Conservation (phyloP, 2,888 invertebrate species). For the Napeogenes inachia region DNA sequence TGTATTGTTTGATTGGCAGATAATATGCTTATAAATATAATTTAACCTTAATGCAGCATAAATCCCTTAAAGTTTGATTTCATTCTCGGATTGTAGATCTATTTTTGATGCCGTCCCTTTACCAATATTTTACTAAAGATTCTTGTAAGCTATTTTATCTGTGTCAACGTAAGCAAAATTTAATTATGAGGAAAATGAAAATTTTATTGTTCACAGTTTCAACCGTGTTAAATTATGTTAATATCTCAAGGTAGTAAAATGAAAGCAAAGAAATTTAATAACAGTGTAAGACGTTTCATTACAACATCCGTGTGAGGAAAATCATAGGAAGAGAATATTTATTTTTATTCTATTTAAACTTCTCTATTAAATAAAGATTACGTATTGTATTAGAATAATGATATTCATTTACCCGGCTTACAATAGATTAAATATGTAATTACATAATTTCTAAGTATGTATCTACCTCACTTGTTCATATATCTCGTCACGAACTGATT, state of each 20-base stretch:
- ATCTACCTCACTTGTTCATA: conserved; percentile 18
- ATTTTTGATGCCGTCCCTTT: too few relatives aligned
- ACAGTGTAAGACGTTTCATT: conserved; percentile 2
- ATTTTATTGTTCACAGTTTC: conserved; percentile 3
- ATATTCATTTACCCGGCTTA: conserved; percentile 6
- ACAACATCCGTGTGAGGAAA: conserved; percentile 2
- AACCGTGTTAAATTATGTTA: conserved; percentile 2
- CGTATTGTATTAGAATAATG: too few relatives aligned
- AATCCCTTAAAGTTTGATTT: too few relatives aligned
- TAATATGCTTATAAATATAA: too few relatives aligned
- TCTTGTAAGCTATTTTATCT: too few relatives aligned
- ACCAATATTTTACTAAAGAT: too few relatives aligned
- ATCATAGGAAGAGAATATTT: neutral
- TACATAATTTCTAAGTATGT: conserved; percentile 14
- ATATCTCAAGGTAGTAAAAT: conserved; percentile 5
- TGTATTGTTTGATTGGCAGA: too few relatives aligned
- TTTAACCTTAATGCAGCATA: too few relatives aligned
- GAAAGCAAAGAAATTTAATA: conserved; percentile 7
- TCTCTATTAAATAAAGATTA: neutral
- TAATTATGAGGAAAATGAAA: conserved; percentile 1
- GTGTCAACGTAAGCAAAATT: neutral
- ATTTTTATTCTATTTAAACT: neutral
- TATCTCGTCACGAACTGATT: conserved; percentile 24
- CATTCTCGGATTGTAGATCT: too few relatives aligned
- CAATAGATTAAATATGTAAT: conserved; percentile 21